Percentiles rank a stretch among this genome's conserved stretches.
Evolutionary conservation across 2,113 vertebrate genomes (phyloP).

Genomic region (Alethe castanea): DNA sequence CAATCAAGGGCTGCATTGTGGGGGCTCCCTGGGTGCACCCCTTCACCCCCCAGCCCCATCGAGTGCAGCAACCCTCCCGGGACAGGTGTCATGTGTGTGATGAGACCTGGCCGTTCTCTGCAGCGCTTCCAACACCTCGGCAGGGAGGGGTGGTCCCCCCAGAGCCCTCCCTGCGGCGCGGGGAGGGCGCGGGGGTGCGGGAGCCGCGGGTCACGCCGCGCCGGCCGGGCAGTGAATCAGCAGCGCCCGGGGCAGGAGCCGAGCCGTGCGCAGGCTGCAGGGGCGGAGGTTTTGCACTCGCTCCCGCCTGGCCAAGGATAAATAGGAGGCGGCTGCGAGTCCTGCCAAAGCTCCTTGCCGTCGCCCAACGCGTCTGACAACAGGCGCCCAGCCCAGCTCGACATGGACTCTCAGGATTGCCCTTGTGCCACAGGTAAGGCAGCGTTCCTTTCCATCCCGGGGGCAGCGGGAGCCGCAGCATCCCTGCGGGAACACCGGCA

Average conservation of each 20-base stretch:
- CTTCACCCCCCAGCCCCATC: no score
- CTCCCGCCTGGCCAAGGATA: constrained; percentile 50
- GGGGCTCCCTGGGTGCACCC: background rate
- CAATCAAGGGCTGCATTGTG: background rate
- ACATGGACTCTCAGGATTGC: constrained; percentile 76
- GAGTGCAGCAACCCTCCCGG: background rate
- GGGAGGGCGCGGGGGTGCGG: background rate
- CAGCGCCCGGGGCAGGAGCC: constrained; percentile 26
- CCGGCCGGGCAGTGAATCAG: constrained; percentile 12
- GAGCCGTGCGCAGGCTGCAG: constrained; percentile 69
- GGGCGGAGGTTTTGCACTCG: constrained; percentile 51
- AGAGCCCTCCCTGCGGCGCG: background rate
- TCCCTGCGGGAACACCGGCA: accelerated
- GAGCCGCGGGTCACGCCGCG: background rate
- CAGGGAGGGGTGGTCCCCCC: background rate
- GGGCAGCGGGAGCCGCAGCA: background rate
- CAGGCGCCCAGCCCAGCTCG: background rate
- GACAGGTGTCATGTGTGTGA: background rate
- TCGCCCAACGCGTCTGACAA: accelerated
- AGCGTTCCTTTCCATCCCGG: background rate
- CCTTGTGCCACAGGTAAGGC: constrained; percentile 71
- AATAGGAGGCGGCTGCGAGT: constrained; percentile 17
- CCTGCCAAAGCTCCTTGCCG: background rate
- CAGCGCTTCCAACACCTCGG: background rate
- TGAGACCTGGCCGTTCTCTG: background rate